phyloP scores from a whole-genome alignment of 2,888 invertebrate genomes.

The Boloria selene region DNA sequence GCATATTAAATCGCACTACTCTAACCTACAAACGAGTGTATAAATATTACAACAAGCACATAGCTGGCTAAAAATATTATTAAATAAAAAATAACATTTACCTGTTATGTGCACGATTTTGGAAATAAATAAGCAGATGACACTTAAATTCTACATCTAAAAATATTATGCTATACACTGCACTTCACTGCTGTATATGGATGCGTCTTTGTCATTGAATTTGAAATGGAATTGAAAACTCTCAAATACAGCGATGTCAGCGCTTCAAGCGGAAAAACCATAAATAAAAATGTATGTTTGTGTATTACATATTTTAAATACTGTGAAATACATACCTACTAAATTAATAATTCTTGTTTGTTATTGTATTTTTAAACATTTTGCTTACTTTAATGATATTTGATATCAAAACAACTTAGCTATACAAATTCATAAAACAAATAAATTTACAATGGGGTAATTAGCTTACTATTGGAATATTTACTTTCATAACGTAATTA shows the following conservation, averaged over 20 bases:
- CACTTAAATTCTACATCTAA: slow-evolving; percentile 82
- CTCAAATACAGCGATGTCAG: slow-evolving; percentile 26
- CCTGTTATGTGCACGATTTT: slow-evolving; percentile 68
- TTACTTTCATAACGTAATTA: too few species aligned
- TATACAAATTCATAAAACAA: too few species aligned
- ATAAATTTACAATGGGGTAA: too few species aligned
- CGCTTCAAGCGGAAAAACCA: slow-evolving; percentile 21
- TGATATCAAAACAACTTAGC: too few species aligned
- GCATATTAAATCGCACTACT: slow-evolving; percentile 82
- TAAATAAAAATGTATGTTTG: too few species aligned
- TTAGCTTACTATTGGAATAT: too few species aligned
- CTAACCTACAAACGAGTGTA: slow-evolving; percentile 81
- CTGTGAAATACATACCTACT: too few species aligned
- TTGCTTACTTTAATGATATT: too few species aligned
- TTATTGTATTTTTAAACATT: too few species aligned
- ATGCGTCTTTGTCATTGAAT: slow-evolving; percentile 49
- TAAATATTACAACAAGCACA: slow-evolving; percentile 63
- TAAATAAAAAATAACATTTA: slow-evolving; percentile 55
- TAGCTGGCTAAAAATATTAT: slow-evolving; percentile 35
- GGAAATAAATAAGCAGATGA: slow-evolving; percentile 66
- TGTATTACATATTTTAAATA: too few species aligned
- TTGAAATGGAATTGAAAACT: slow-evolving; percentile 36
- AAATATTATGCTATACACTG: slow-evolving; percentile 77
- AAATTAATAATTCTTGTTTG: too few species aligned
- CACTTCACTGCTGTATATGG: slow-evolving; percentile 47